Evolutionary conservation across 2,888 invertebrate genomes (phyloP).

Genomic region (Plagodis dolabraria): DNA sequence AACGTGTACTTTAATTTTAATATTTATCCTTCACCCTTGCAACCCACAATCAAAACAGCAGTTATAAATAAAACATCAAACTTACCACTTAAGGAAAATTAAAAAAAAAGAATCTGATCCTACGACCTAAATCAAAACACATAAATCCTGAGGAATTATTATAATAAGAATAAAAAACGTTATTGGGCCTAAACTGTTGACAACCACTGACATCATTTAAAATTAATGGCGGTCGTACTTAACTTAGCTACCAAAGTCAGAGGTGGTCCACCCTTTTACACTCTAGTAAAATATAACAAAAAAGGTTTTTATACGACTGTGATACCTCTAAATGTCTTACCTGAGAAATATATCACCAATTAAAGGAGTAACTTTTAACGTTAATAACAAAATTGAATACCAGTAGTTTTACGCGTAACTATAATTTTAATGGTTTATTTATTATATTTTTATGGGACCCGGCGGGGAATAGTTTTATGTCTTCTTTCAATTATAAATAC

Average conservation of each 20-base stretch:
- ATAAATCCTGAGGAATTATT: constrained; percentile 71
- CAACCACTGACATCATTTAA: constrained; percentile 74
- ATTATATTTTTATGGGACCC: constrained; percentile 15
- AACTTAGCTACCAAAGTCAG: constrained; percentile 76
- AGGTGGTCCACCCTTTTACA: constrained; percentile 77
- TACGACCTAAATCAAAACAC: constrained; percentile 60
- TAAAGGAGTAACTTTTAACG: constrained; percentile 39
- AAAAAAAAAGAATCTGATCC: constrained; percentile 42
- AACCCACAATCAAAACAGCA: background rate
- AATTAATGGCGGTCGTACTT: constrained; percentile 77
- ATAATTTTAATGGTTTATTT: constrained; percentile 29
- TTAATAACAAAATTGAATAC: constrained; percentile 32
- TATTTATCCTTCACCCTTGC: too few relatives aligned
- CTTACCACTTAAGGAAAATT: constrained; percentile 26
- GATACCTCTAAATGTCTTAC: constrained; percentile 56
- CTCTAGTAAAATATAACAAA: constrained; percentile 32
- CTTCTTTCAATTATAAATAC: constrained; percentile 10
- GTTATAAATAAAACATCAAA: constrained; percentile 37
- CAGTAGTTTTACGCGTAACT: constrained; percentile 27
- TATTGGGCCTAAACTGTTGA: constrained; percentile 74
- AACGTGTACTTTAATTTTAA: too few relatives aligned
- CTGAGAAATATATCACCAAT: constrained; percentile 70
- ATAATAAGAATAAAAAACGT: constrained; percentile 52
- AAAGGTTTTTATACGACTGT: constrained; percentile 37
- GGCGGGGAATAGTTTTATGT: constrained; percentile 21